Base-by-base conservation (phyloP, 2,113 vertebrate genomes). In the Tylochromis polylepis region DNA sequence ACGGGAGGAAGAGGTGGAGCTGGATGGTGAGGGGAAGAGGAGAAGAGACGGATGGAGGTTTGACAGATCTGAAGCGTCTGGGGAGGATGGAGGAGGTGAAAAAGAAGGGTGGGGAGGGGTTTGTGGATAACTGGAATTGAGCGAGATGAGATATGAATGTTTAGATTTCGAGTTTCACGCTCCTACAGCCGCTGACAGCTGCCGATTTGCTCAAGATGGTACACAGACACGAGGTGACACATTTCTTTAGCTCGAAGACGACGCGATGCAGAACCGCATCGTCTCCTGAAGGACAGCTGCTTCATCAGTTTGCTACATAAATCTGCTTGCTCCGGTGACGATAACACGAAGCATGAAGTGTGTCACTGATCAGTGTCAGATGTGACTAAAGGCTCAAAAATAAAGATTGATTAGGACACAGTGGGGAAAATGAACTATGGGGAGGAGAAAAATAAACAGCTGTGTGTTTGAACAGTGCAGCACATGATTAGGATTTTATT, bases 241-340 rank as follows among this genome's bases (percentile, higher is more conserved):
- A 4, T 60, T 38, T 57, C 57, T 53, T 36, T 75, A 79, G 58
- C n/a, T 83, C 16, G 20, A 31, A 72, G 1, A 2, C 36, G 5
- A 10, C 51, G 1, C 22, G 36, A 82, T 24, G 53, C 83, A 53
- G 55, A 79, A 36, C 46, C 14, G 59, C 62, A 6, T 46, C 5
- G 49, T 11, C 38, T 77, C n/a, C 56, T 87, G 14, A 24, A 38
- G 22, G 41, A 81, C 86, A 58, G 72, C 84, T 16, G 90, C 85
- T 70, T 6, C 53, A 12, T 56, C 80, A 3, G 53, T 79, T 84
- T 87, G 91, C 93, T 92, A 91, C 92, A 92, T 83, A 59, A 12
- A 62, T 78, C 58, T 57, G 58, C 77, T 58, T 5, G 16, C 24
- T 77, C 10, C 36, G 80, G 8, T 46, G 31, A 27, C 24, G 20